These are phyloP conservation scores for Tenebrosternarchus preto DNA, from an alignment of 2,113 vertebrate genomes.

Conservation along the genomic window DNA sequence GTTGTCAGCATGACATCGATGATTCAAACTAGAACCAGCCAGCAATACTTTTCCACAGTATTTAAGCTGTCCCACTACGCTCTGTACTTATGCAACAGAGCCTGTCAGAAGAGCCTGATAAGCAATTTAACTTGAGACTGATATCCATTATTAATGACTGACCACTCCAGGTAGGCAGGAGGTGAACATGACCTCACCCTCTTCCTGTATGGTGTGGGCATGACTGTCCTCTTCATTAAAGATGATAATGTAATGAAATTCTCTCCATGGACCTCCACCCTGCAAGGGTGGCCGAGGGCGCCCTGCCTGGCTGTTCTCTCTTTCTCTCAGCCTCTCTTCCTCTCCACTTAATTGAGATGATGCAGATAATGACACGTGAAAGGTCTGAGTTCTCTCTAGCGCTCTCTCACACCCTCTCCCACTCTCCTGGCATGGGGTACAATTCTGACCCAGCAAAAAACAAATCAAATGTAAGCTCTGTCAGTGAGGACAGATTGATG, in stretches of 20 bases:
- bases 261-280: not conserved
- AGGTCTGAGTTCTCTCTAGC: not conserved
- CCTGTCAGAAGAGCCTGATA: not conserved
- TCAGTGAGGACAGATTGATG: conserved; percentile 55
- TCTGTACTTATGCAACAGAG: no score
- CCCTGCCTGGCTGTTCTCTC: not conserved
- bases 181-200: not conserved
- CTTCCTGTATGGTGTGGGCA: not conserved
- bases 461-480: conserved; percentile 55
- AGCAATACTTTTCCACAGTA: no score
- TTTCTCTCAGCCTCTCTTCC: conserved; percentile 1
- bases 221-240: not conserved
- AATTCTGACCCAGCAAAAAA: conserved; percentile 36
- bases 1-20: no score
- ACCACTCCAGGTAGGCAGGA: not conserved
- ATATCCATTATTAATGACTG: not conserved
- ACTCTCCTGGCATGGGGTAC: conserved; percentile 11
- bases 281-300: conserved; percentile 16
- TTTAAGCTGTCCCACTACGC: no score
- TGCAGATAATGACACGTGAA: conserved; percentile 21
- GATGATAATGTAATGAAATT: conserved; percentile 15
- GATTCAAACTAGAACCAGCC: no score
- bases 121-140: not conserved
- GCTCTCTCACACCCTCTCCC: conserved; percentile 10
- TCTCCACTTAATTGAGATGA: conserved; percentile 10